Evolutionary conservation across 2,888 invertebrate species (phyloP), one percentile per base, ranked within the genome.

Genomic region (Geophilus truncorum): DNA sequence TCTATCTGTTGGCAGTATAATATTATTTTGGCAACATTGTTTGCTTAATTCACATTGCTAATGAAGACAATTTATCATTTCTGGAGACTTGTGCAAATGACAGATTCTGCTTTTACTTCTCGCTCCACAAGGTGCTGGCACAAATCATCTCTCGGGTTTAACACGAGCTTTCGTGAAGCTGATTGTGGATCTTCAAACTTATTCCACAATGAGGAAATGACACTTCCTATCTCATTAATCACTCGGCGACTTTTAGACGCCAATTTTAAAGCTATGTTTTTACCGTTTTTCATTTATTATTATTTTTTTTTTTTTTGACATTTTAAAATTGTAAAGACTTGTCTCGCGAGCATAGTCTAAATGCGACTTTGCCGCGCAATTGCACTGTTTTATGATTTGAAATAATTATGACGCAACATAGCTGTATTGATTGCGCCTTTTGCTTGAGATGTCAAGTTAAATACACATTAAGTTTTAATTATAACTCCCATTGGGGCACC

Each of bases 201-300:
- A 62, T 62, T 62, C 25, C 62, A 62, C 62, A 62, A 62, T 62
- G 62, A 62, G 62, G 62, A 62, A 62, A 28, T 62, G 62, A 25
- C 62, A 62, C 28, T 57, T 57, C 57, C 23, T 62, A 25, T 28
- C 25, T 62, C 62, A 62, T 62, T 62, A 62, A 62, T 62, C 62
- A 62, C 28, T 62, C 62, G 10, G 23, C 23, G 23, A 25, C 6
- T 23, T 62, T 62, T 62, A 28, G 45, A n/a, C 45, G 12, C 45
- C 45, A 18, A 18, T 45, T 12, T 45, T 45, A 32, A 32, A 32
- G 32, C 32, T n/a, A n/a, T n/a, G n/a, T n/a, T n/a, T n/a, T 36
- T 36, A 9, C 36, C 18, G 45, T 9, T 45, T 45, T 45, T 45
- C 15, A 45, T 45, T 45, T 9, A 4, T 32, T 4, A 32, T 32